Base-by-base conservation (phyloP, 2,797 vertebrate genomes). In the Crossoptilon crossoptilon region DNA sequence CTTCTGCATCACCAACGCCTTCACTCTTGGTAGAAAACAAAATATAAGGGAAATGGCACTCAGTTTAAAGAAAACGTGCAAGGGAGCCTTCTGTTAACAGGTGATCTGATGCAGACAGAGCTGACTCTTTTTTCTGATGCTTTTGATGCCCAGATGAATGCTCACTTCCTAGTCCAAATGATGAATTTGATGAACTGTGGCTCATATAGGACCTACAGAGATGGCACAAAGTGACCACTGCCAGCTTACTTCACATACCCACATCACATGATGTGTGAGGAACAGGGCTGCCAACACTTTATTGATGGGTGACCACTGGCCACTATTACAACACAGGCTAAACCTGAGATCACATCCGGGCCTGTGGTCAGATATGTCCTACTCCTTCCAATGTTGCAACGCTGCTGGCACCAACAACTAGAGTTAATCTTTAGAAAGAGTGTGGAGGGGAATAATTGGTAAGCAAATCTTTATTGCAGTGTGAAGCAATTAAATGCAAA, bases 21-120 rank as follows among this genome's bases (percentile, higher is more conserved):
- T 85, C 49, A 41, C 12, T 86, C 39, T 92, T 94, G 35, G 48
- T 59, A 71, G 75, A 75, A 96, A 95, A 90, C 60, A 85, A 92
- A 88, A 59, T 21, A 66, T 11, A 79, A 67, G 72, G 7, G 18
- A 43, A 79, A 76, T 88, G 11, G 6, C 26, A 48, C 13, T 68
- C 22, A 18, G 2, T 91, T 82, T 88, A 33, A 82, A 95, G 37
- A 53, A 95, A 69, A 55, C n/a, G 84, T 31, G 49, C 55, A n/a
- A 49, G 8, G 64, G n/a, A 69, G 13, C 39, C 31, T 35, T 62
- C 64, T 63, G 29, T 74, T 93, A 53, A 46, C 18, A 35, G 63
- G 48, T 64, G 56, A 58, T 84, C 43, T 75, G 87, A 72, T 81
- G 79, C 78, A 71, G 87, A 91, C 23, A 46, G 82, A 80, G 63